Conservation (phyloP, 1,140 invertebrate species). For the Philopotamus ludificatus region DNA sequence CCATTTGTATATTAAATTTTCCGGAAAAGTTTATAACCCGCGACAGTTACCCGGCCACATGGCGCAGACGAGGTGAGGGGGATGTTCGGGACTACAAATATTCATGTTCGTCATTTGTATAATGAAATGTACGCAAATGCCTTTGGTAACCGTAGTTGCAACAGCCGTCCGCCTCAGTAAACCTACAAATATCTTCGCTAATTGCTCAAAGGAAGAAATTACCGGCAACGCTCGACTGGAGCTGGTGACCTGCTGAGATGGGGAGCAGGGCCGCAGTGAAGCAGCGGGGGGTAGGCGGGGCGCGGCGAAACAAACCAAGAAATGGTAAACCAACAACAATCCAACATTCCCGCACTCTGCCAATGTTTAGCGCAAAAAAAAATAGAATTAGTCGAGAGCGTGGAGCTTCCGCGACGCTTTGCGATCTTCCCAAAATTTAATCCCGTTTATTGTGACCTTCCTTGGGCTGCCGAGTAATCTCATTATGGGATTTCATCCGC, state of each 20-base stretch:
- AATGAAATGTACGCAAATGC: conserved; percentile 25
- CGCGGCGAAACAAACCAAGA: conserved; percentile 3
- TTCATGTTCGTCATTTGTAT: conserved; percentile 14
- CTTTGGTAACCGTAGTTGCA: conserved; percentile 23
- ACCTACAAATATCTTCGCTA: conserved; percentile 42
- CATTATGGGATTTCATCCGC: conserved; percentile 37
- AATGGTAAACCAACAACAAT: neutral
- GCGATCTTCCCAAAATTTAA: no score
- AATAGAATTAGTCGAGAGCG: neutral
- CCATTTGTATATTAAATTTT: no score
- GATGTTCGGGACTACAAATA: neutral
- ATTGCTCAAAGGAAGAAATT: conserved; percentile 42
- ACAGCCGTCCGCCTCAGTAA: conserved; percentile 34
- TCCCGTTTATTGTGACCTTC: conserved; percentile 40
- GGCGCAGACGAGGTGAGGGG: no score
- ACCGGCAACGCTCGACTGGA: conserved; percentile 14
- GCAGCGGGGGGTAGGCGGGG: no score
- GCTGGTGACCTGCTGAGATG: conserved; percentile 3
- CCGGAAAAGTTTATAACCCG: no score
- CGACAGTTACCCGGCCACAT: no score
- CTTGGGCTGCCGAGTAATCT: conserved; percentile 34
- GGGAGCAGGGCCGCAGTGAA: no score
- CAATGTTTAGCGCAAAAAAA: neutral
- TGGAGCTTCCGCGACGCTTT: no score
- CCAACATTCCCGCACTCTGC: neutral